Percentiles rank a stretch among this genome's conserved stretches.
Evolutionary conservation across 2,888 invertebrate species (phyloP).

Genomic region (Platycnemis pennipes): DNA sequence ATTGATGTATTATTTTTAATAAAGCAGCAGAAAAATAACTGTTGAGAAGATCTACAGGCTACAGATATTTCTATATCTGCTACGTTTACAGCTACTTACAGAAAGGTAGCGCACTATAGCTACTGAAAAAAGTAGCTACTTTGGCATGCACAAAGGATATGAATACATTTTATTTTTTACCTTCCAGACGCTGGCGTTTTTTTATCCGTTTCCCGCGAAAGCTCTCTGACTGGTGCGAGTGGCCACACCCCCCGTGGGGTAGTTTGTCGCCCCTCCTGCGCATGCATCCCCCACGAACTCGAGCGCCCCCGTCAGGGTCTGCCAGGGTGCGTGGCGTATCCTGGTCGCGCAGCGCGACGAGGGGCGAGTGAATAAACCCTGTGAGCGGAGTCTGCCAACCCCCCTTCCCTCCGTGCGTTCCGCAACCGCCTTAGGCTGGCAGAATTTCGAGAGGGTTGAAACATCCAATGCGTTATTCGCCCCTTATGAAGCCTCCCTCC

Average conservation of each 20-base stretch:
- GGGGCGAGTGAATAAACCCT: conserved; percentile 8
- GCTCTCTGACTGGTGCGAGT: background rate
- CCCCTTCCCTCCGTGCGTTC: background rate
- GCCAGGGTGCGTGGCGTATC: background rate
- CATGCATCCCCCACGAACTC: background rate
- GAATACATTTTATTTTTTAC: no score
- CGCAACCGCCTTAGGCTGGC: background rate
- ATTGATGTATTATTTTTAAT: no score
- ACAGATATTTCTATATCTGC: no score
- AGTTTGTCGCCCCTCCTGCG: background rate
- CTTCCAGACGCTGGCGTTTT: no score
- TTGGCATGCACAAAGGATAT: no score
- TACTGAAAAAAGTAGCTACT: no score
- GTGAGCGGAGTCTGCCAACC: background rate
- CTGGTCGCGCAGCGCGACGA: background rate
- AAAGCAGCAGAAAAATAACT: no score
- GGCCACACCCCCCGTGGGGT: background rate
- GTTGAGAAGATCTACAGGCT: no score
- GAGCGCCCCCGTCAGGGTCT: background rate
- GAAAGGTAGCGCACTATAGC: no score
- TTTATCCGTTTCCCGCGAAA: no score
- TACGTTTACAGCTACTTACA: no score
- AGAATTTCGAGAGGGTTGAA: background rate
- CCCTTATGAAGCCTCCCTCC: background rate
- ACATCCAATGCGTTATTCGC: background rate